Evolutionary conservation across 2,113 vertebrate genomes (phyloP), one percentile per base, ranked within the genome.

Genomic region (Sander vitreus): DNA sequence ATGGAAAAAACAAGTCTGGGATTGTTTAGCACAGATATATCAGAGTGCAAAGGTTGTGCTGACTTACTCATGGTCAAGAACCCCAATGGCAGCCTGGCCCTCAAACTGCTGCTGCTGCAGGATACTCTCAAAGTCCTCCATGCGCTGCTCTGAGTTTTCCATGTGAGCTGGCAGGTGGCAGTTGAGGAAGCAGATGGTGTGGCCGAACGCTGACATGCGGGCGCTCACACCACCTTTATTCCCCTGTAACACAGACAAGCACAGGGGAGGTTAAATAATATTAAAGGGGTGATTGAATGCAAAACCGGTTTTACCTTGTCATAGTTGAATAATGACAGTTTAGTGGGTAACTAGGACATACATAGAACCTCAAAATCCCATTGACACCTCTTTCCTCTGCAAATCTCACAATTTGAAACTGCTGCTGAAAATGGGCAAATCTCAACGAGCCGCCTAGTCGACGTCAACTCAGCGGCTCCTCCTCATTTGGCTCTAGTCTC

Each of bases 111-210:
- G 98, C 93, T 99, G 96, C 86, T 97, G 97, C 67, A 99, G 94
- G 86, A 99, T 99, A 93, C 97, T 99, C 91, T 97, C 97, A 84
- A 99, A 99, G 92, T 99, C 97, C 86, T 99, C 98, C 92, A 98
- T 97, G 58, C 98, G 97, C 93, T 99, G 98, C 65, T 98, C 97
- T 0, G 97, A 96, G 90, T 99, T 99, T 88, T 98, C 96, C 97
- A 99, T 97, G 93, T 99, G 98, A 0, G 98, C 98, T 0, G 98
- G 98, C 91, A 99, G 95, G 95, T 99, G 98, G 93, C 98, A 99
- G 94, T 99, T 99, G 39, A 99, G 95, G 95, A 99, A 99, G 91
- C 98, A 99, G 73, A 99, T 91, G 88, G 97, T 97, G 93, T 99
- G 97, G 57, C 98, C 98, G 0, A 97, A 99, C 93, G 97, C 91